Evolutionary conservation across 2,113 vertebrate species (phyloP), one percentile per base, ranked within the genome.

Genomic region (Vulpes vulpes): DNA sequence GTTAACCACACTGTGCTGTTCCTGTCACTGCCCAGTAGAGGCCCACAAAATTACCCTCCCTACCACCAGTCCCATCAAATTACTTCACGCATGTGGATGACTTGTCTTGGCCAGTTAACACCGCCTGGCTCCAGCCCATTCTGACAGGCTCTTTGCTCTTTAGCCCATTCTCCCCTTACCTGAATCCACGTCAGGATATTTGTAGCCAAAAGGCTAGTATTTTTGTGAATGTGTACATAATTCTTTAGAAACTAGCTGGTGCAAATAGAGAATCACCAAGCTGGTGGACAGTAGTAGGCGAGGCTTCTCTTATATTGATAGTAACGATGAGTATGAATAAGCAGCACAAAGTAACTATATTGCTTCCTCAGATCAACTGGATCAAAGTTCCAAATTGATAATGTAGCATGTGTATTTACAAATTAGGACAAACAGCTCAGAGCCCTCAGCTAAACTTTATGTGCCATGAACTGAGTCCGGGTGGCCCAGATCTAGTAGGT

Each of bases 61-160:
- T 27, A 15, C 3, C 74, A 7, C 38, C 10, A 14, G 74, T 19
- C 30, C 38, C 4, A 4, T 11, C 59, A 16, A 15, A 53, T 43
- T 49, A 51, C 10, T 30, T 67, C 76, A 62, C 23, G 73, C 67
- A 57, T 2, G 0, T 4, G 14, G 55, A 11, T 11, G 2, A 4
- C 22, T 30, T 6, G 4, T 38, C n/a, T 62, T 8, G 4, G 76
- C 90, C 8, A 17, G 79, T 64, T 38, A 65, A 62, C 11, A 16
- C 49, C 53, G 76, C 92, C 90, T 91, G 93, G 83, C 96, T 97
- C 83, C 97, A 85, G 92, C 86, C 96, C 83, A 3, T 51, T 76
- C 89, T 69, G 89, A 96, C 53, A 85, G 74, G 27, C 25, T 25
- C 22, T 95, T 92, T 71, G 49, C 35, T 92, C 20, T 85, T 71